These are phyloP conservation scores for Abrostola tripartita DNA, from an alignment of 2,888 invertebrate genomes.

Conservation along the genomic window DNA sequence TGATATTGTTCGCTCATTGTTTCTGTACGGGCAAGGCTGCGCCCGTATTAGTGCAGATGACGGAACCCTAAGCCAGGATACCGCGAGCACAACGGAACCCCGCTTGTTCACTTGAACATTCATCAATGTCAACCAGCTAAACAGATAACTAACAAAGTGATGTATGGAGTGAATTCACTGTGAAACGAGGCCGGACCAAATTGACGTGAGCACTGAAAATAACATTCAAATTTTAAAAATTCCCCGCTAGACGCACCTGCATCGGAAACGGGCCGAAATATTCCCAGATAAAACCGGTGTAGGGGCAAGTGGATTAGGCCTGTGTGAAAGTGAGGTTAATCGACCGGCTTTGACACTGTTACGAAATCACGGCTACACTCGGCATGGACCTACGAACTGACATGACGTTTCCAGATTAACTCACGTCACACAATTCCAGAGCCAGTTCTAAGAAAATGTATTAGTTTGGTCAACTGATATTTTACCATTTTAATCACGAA, in stretches of 20 bases:
- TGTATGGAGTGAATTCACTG: slow-evolving; percentile 77
- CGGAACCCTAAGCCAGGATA: slow-evolving; percentile 59
- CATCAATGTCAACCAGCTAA: slow-evolving; percentile 78
- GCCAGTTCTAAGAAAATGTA: background rate
- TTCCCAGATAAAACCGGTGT: slow-evolving; percentile 9
- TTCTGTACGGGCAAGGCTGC: slow-evolving; percentile 50
- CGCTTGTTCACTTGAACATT: slow-evolving; percentile 72
- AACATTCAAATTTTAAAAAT: slow-evolving; percentile 51
- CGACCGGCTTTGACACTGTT: slow-evolving; percentile 38
- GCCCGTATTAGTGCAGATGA: slow-evolving; percentile 62
- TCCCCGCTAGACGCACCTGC: slow-evolving; percentile 18
- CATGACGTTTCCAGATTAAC: background rate
- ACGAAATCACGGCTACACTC: slow-evolving; percentile 27
- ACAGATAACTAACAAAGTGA: slow-evolving; percentile 82
- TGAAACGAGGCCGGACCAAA: slow-evolving; percentile 68
- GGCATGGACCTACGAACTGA: slow-evolving; percentile 1
- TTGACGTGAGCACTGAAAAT: slow-evolving; percentile 59
- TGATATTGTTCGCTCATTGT: slow-evolving; percentile 64
- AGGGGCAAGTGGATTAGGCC: slow-evolving; percentile 35
- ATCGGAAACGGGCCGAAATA: slow-evolving; percentile 10
- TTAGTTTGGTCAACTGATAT: no score
- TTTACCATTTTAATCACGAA: no score
- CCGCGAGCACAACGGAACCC: slow-evolving; percentile 57
- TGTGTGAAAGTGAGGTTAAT: slow-evolving; percentile 45
- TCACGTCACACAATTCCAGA: slow-evolving; percentile 2